Base-by-base conservation (phyloP, 2,113 vertebrate genomes). In the Cynocephalus volans region DNA sequence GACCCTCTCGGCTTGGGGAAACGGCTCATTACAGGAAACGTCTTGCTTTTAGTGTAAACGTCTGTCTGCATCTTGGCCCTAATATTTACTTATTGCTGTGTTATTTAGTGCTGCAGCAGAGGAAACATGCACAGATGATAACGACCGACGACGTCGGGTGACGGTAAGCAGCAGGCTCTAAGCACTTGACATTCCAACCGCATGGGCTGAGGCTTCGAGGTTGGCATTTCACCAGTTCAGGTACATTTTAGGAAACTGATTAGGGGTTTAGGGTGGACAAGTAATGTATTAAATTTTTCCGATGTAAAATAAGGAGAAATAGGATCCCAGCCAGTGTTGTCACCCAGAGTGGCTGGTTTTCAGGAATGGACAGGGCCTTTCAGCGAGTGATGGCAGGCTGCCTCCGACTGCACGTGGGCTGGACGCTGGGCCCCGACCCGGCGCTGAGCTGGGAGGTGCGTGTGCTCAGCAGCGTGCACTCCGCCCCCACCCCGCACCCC, bases 11-110 rank as follows among this genome's bases (percentile, higher is more conserved):
- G 3, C 31, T 18, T 1, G 4, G 77, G 60, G 81, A n/a, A 2
- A 5, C 19, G 3, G 50, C 4, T 45, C 19, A 1, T 17, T 3
- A 0, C 1, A 1, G 76, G 62, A 41, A 31, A 54, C 0, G 33
- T 50, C 23, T 8, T 0, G 5, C n/a, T n/a, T 23, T 28, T 0
- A 0, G 0, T 1, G 48, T 4, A 0, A 26, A 10, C 65, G 7
- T 8, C 2, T 7, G 21, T 8, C 72, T 28, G 58, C 6, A 0
- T 8, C 1, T 3, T 15, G 14, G 6, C 75, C 52, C 60, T 2
- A 1, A 4, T 1, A 0, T 3, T 19, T 3, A 3, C 50, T 45
- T 0, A 2, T 69, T 3, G 11, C 52, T 8, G 41, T 15, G 31
- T 5, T 15, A 4, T 31, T 5, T 21, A 15, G 6, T 11, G 80